These are phyloP conservation scores for Rhinichthys klamathensis DNA, from an alignment of 2,113 vertebrate genomes.

Conservation along the genomic window DNA sequence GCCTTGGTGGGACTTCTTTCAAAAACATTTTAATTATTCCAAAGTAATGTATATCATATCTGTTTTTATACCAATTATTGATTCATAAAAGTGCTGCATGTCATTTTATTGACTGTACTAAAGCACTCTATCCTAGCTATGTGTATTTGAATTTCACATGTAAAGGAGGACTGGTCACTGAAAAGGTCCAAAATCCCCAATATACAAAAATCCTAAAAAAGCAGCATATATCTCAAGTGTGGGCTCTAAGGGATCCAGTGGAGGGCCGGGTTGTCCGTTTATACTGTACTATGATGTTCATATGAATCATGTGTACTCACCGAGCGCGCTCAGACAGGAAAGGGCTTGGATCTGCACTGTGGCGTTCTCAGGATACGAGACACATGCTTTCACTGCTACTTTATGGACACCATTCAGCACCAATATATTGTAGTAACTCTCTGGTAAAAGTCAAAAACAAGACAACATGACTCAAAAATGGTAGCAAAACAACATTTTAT, in stretches of 20 bases:
- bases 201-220: background rate
- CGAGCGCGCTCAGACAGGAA: conserved; percentile 87
- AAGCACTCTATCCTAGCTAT: too few relatives aligned
- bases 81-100: too few relatives aligned
- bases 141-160: too few relatives aligned
- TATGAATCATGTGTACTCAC: conserved; percentile 77
- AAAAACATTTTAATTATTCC: too few relatives aligned
- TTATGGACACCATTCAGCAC: conserved; percentile 88
- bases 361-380: conserved; percentile 79
- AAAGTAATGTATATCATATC: too few relatives aligned
- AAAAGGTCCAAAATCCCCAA: background rate
- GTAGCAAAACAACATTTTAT: background rate
- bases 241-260: background rate
- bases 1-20: too few relatives aligned
- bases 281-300: background rate
- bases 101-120: too few relatives aligned
- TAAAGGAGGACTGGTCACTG: background rate
- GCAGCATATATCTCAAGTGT: background rate
- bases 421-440: conserved; percentile 92
- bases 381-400: conserved; percentile 81
- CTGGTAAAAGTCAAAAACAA: conserved; percentile 65
- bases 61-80: too few relatives aligned
- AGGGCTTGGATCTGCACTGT: conserved; percentile 83
- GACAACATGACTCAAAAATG: background rate
- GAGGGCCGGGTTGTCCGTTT: background rate